Evolutionary conservation across 2,113 vertebrate species (phyloP).

Genomic region (Urocolius indicus): DNA sequence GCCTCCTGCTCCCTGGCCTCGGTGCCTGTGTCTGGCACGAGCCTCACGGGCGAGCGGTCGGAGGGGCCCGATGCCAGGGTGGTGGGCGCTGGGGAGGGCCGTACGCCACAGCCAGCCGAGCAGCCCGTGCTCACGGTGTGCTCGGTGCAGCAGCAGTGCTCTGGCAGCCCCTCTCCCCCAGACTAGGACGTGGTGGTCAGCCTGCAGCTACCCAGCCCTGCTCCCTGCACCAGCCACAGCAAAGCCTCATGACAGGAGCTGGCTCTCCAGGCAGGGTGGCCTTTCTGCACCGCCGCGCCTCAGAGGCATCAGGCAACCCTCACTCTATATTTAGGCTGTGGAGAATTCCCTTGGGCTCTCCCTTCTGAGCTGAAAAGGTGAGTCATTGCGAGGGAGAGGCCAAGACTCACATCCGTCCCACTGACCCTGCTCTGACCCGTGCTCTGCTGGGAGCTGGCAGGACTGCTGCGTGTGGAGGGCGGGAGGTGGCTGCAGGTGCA

Average conservation of each 20-base stretch:
- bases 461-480: not conserved
- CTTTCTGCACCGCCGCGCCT: not conserved
- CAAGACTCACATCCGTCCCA: conserved; percentile 54
- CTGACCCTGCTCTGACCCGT: conserved; percentile 53
- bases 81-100: not conserved
- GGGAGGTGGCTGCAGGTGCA: conserved; percentile 56
- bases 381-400: conserved; percentile 62
- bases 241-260: not conserved
- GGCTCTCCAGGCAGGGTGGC: not conserved
- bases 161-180: not conserved
- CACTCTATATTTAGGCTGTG: conserved; percentile 60
- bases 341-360: conserved; percentile 69
- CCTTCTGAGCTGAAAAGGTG: conserved; percentile 54
- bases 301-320: conserved; percentile 32
- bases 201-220: not conserved
- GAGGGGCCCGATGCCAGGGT: not conserved
- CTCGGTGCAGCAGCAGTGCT: not conserved
- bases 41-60: not conserved
- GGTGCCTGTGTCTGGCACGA: not conserved
- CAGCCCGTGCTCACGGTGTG: not conserved
- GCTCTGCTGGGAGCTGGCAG: not conserved
- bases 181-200: not conserved
- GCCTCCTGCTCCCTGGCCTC: rapidly evolving
- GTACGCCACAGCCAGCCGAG: rapidly evolving
- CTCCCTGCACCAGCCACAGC: not conserved